phyloP scores from a whole-genome alignment of 1,140 invertebrate genomes.

The Leguminivora glycinivorella region DNA sequence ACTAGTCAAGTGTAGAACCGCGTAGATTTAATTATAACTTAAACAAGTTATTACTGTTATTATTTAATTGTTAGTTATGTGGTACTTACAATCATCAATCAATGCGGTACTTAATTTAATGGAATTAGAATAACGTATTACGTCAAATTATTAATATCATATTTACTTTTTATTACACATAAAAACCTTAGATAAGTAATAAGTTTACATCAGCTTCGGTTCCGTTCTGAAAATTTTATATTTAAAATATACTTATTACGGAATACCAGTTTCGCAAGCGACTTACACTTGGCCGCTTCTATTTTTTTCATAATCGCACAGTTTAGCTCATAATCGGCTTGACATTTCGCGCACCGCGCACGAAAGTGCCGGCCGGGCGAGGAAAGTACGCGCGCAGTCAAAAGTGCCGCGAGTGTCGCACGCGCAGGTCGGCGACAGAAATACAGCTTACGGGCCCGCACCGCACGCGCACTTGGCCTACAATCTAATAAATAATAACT shows the following conservation, averaged over 20 bases:
- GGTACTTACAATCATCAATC: too few relatives aligned
- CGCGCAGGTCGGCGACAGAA: conserved; percentile 55
- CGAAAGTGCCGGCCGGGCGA: conserved; percentile 35
- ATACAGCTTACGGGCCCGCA: conserved; percentile 31
- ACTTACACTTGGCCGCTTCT: conserved; percentile 5
- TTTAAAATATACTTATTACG: background rate
- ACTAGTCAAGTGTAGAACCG: too few relatives aligned
- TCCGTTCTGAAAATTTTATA: background rate
- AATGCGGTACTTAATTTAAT: too few relatives aligned
- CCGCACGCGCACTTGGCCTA: conserved; percentile 5
- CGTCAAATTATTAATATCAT: background rate
- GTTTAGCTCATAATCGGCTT: conserved; percentile 21
- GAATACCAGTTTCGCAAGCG: background rate
- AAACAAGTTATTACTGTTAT: too few relatives aligned
- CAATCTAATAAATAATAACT: background rate
- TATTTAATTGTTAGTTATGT: too few relatives aligned
- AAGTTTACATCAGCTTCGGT: background rate
- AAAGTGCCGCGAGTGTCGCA: conserved; percentile 54
- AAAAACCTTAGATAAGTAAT: too few relatives aligned
- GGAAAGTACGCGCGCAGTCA: conserved; percentile 53
- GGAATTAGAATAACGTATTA: background rate
- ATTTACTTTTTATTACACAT: background rate
- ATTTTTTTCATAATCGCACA: conserved; percentile 22
- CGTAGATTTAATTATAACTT: too few relatives aligned
- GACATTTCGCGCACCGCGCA: conserved; percentile 27